These are phyloP conservation scores for Drosophila ambigua DNA, from an alignment of 1,140 invertebrate genomes.

Conservation along the genomic window DNA sequence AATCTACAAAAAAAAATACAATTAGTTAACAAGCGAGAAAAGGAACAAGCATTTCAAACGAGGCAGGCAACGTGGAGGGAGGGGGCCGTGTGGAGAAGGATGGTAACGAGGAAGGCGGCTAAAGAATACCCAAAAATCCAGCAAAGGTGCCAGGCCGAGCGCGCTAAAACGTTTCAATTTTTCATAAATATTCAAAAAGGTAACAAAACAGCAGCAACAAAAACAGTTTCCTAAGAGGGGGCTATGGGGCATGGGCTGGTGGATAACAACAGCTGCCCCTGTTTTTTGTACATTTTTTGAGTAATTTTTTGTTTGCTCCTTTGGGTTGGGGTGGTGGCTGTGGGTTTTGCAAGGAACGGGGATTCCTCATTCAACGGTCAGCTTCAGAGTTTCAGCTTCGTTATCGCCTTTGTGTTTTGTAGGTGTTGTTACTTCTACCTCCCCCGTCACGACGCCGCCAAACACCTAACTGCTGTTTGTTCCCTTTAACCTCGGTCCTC, in stretches of 20 bases:
- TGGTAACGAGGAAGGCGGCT: conserved; percentile 31
- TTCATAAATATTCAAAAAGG: conserved; percentile 83
- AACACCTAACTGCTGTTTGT: background rate
- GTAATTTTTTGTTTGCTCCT: conserved; percentile 17
- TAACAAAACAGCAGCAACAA: conserved; percentile 50
- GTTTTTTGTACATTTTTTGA: conserved; percentile 27
- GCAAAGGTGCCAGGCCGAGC: conserved; percentile 32
- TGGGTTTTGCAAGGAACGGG: conserved; percentile 19
- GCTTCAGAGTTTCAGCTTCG: conserved; percentile 47
- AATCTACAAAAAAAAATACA: conserved; percentile 58
- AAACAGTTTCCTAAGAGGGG: background rate
- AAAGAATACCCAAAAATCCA: conserved; percentile 56
- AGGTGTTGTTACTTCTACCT: conserved; percentile 34
- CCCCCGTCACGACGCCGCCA: no score
- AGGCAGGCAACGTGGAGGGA: conserved; percentile 8
- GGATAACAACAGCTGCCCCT: conserved; percentile 65
- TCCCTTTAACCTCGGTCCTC: no score
- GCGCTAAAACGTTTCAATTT: conserved; percentile 82
- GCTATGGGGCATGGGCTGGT: conserved; percentile 2
- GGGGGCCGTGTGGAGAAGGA: background rate
- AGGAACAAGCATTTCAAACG: conserved; percentile 33
- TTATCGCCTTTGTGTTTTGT: conserved; percentile 66
- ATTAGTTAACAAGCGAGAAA: conserved; percentile 77
- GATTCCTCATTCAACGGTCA: conserved; percentile 56
- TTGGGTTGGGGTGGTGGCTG: conserved; percentile 1